phyloP scores from a whole-genome alignment of 1,140 invertebrate genomes.

The Drosophila sulfurigaster region DNA sequence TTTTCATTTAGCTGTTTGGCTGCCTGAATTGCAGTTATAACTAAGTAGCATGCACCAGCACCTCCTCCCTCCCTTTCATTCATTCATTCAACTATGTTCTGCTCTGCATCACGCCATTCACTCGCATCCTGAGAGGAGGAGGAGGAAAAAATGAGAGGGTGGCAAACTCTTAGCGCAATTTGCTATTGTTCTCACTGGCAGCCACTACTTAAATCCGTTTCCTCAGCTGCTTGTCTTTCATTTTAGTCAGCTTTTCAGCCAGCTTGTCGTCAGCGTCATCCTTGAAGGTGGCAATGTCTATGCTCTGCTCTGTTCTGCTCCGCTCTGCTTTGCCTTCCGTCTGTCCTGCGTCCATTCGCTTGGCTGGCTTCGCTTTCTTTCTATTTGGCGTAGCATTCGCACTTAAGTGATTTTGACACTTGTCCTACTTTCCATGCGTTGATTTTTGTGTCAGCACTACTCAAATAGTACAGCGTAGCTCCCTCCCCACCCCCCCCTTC shows the following conservation, averaged over 20 bases:
- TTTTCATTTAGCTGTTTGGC: conserved; percentile 44
- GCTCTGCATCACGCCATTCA: not conserved
- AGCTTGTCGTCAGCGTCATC: conserved; percentile 41
- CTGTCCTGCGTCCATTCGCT: conserved; percentile 15
- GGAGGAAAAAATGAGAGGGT: not conserved
- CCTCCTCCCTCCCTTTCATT: not conserved
- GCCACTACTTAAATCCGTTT: conserved; percentile 76
- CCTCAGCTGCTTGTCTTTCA: conserved; percentile 66
- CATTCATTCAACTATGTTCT: conserved; percentile 6
- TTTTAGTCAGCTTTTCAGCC: conserved; percentile 45
- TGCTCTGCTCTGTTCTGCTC: not conserved
- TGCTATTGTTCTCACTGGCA: conserved; percentile 61
- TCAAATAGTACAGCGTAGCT: conserved; percentile 10
- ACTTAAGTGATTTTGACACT: conserved; percentile 82
- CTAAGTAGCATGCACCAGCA: conserved; percentile 64
- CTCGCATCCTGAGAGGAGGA: not conserved
- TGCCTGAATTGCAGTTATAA: conserved; percentile 56
- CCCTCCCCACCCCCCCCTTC: not conserved
- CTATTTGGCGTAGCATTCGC: conserved; percentile 78
- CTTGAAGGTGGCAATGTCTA: conserved; percentile 53
- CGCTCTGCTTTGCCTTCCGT: conserved; percentile 3
- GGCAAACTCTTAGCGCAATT: conserved; percentile 32
- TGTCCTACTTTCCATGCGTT: conserved; percentile 81
- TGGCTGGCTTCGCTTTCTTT: conserved; percentile 68
- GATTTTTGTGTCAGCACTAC: conserved; percentile 78